Base-by-base conservation (phyloP, 2,888 invertebrate genomes). In the Phoenoteleia sp. region DNA sequence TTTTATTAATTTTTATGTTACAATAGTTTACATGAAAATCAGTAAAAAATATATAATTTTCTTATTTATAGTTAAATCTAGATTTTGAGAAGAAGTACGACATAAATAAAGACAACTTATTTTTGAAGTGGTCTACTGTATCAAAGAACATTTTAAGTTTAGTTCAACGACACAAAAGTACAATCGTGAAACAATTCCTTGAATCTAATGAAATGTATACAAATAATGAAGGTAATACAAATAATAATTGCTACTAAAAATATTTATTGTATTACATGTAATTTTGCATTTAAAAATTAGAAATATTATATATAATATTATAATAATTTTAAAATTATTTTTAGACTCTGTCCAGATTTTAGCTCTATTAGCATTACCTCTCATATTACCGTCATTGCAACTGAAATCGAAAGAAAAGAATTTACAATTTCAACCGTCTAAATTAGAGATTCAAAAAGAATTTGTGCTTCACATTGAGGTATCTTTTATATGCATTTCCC, bases 401-500 rank as follows among this genome's bases (percentile, higher is more conserved):
- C 27, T 29, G 5, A 71, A 71, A 19, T 23, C 69, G 13, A 71
- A 56, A 13, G 23, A 45, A 71, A 52, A 21, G 5, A n/a, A 7
- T 9, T 19, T 23, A 7, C 69, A 71, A 2, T 69, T 52, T 52
- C 52, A 17, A 25, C 56, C 69, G 1, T 71, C 69, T 2, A 71
- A 56, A 49, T 27, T 71, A 29, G 69, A 71, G 42, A 21, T 56
- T 9, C 69, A 71, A 19, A 71, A 71, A 71, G 69, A 29, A 56
- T 71, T 71, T 29, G n/a, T 69, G 4, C 33, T 66, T 13, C 49
- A 66, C 33, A 33, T 66, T 27, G 33, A 47, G 21, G 66, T 52
- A 69, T n/a, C n/a, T n/a, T n/a, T n/a, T n/a, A n/a, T n/a, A n/a
- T n/a, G n/a, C n/a, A n/a, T n/a, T n/a, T n/a, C n/a, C n/a, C n/a